Conservation (phyloP, 2,797 vertebrate species). For the Crypturellus tataupa region DNA sequence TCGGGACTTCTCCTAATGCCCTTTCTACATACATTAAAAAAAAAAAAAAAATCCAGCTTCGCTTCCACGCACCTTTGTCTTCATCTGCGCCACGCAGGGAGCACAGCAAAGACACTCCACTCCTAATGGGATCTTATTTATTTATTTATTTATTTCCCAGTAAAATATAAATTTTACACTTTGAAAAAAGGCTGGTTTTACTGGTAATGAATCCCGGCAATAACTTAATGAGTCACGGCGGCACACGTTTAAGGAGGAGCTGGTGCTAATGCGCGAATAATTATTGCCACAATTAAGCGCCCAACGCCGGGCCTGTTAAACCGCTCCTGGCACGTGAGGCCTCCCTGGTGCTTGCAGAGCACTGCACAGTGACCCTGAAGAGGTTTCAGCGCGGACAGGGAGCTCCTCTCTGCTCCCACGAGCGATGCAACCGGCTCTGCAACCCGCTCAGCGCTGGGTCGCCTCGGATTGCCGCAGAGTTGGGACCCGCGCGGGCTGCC, state of each 20-base stretch:
- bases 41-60: neutral
- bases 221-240: slow-evolving; percentile 73
- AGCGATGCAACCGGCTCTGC: neutral
- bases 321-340: slow-evolving; percentile 63
- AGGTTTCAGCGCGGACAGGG: neutral
- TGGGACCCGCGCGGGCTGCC: neutral
- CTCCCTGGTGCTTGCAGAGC: slow-evolving; percentile 42
- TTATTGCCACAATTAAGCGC: slow-evolving; percentile 74
- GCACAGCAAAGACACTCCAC: slow-evolving; percentile 28
- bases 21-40: neutral
- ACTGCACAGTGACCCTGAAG: slow-evolving; percentile 42
- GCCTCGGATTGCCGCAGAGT: neutral
- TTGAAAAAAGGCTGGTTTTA: slow-evolving; percentile 72
- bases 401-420: neutral
- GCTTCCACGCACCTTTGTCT: neutral
- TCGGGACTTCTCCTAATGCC: neutral
- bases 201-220: slow-evolving; percentile 73
- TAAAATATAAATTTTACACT: slow-evolving; percentile 61
- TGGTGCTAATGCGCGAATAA: slow-evolving; percentile 72
- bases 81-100: neutral
- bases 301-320: slow-evolving; percentile 62
- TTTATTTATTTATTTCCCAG: neutral
- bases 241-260: slow-evolving; percentile 64
- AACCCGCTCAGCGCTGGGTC: neutral
- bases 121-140: neutral